These are phyloP conservation scores for Odontothrips loti DNA, from an alignment of 2,888 invertebrate species.

Conservation along the genomic window DNA sequence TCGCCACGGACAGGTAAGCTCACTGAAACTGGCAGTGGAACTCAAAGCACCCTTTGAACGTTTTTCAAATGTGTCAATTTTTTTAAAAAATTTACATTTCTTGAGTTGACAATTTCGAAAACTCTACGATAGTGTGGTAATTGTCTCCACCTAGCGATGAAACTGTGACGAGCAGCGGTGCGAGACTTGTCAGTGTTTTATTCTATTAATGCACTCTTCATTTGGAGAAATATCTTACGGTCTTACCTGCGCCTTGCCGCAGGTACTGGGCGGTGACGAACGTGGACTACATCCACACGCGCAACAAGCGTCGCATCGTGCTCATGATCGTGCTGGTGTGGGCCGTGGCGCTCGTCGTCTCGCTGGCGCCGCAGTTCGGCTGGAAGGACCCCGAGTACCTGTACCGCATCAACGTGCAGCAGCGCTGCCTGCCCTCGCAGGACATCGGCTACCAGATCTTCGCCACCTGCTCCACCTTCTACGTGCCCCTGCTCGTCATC, in stretches of 20 bases:
- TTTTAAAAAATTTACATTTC: too few relatives aligned
- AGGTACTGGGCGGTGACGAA: conserved; percentile 98
- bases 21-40: not conserved
- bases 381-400: conserved; percentile 91
- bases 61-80: too few relatives aligned
- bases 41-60: too few relatives aligned
- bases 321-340: conserved; percentile 89
- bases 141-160: too few relatives aligned
- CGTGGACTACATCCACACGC: conserved; percentile 91
- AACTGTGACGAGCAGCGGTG: too few relatives aligned
- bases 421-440: conserved; percentile 70
- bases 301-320: conserved; percentile 81
- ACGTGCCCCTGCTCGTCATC: conserved; percentile 81
- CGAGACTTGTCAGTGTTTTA: too few relatives aligned
- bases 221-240: too few relatives aligned
- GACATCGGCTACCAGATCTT: conserved; percentile 81
- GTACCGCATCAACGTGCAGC: conserved; percentile 58
- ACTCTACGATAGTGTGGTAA: too few relatives aligned
- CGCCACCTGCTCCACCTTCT: conserved; percentile 87
- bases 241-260: too few relatives aligned
- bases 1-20: conserved; percentile 71
- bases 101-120: too few relatives aligned
- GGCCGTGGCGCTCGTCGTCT: conserved; percentile 87
- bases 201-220: too few relatives aligned
- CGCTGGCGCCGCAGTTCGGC: conserved; percentile 90